phyloP scores from a whole-genome alignment of 2,113 vertebrate species.

The Sialia sialis region DNA sequence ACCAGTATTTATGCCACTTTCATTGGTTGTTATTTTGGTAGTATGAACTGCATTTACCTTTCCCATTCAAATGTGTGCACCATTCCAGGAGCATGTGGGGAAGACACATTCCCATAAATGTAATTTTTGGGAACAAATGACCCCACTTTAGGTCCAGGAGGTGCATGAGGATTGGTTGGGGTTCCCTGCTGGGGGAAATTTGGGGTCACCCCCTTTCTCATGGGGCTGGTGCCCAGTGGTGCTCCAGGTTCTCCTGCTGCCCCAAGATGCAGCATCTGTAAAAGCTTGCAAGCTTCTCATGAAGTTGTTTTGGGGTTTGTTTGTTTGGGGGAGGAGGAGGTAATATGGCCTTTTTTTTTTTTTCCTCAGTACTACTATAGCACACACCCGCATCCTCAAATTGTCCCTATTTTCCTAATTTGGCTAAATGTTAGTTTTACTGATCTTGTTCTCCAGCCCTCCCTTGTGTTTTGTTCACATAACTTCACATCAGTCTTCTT shows the following conservation, averaged over 20 bases:
- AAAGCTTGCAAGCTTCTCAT: not conserved
- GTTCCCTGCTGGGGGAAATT: not conserved
- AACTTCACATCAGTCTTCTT: not conserved
- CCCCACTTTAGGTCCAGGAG: not conserved
- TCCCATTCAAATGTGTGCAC: not conserved
- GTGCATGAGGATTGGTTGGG: not conserved
- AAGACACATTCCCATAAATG: not conserved
- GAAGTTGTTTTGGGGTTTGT: not conserved
- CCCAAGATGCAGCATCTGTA: not conserved
- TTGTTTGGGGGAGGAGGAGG: not conserved
- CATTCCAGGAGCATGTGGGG: not conserved
- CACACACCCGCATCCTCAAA: not conserved
- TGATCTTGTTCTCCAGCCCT: not conserved
- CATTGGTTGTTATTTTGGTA: not conserved
- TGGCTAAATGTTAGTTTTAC: not conserved
- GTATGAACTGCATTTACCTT: not conserved
- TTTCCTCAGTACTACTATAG: not conserved
- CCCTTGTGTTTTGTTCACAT: not conserved
- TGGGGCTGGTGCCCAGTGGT: not conserved
- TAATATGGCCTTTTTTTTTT: not conserved
- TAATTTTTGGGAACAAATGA: not conserved
- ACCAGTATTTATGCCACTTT: not conserved
- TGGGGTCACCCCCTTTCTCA: not conserved
- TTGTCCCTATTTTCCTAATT: not conserved
- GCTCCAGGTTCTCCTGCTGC: not conserved